A percentile compares a stretch with the other conserved stretches of the same genome.
phyloP scores from a whole-genome alignment of 37 sponge, comb jelly and placozoan species.

The Ephydatia muelleri region DNA sequence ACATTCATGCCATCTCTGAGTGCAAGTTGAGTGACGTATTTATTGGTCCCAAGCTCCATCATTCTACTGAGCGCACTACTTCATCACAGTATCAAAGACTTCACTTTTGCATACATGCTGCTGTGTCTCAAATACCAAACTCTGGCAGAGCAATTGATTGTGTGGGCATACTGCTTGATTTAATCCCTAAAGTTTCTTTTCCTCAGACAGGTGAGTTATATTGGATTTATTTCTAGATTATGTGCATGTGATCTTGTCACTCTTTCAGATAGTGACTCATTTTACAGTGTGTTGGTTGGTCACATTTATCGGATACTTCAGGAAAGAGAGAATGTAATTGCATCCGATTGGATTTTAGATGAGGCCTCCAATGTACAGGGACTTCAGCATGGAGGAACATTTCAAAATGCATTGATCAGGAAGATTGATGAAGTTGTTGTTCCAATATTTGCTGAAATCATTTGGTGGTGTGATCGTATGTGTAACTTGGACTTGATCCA shows the following conservation, averaged over 20 bases:
- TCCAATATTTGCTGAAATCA: constrained; percentile 36
- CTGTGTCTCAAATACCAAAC: constrained; percentile 37
- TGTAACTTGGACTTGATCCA: constrained; percentile 1
- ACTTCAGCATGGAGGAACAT: constrained; percentile 42
- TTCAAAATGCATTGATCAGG: constrained; percentile 7
- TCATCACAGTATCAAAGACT: constrained; percentile 21
- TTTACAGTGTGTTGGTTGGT: neutral
- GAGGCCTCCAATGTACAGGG: constrained; percentile 17
- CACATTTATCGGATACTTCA: neutral
- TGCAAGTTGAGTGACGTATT: constrained; percentile 49
- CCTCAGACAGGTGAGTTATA: neutral
- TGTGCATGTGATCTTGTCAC: too few species aligned
- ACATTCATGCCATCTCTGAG: constrained; percentile 6
- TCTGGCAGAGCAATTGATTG: constrained; percentile 30
- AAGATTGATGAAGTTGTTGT: constrained; percentile 17
- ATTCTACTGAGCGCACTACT: too few species aligned
- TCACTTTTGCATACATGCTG: constrained; percentile 57
- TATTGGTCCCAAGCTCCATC: neutral
- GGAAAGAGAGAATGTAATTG: neutral
- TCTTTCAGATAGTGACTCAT: constrained; percentile 5
- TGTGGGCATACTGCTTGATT: constrained; percentile 20
- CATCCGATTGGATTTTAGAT: constrained; percentile 7
- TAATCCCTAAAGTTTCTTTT: constrained; percentile 27
- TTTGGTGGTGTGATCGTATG: constrained; percentile 4
- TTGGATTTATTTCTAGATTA: too few species aligned